These are phyloP conservation scores for Pollachius pollachius DNA, from an alignment of 2,113 vertebrate genomes.

Conservation along the genomic window DNA sequence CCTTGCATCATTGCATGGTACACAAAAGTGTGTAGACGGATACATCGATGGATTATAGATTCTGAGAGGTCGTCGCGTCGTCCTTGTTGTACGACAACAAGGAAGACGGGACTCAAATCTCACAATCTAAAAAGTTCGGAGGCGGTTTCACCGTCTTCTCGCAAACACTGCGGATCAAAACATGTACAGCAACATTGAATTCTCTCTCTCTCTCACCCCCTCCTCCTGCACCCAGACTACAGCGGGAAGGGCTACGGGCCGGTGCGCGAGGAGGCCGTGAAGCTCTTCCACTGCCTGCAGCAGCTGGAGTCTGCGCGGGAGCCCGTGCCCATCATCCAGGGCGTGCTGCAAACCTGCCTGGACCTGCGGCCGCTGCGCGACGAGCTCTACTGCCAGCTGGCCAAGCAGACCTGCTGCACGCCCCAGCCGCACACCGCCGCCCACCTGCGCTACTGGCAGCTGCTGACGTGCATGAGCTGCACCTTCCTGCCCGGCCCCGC, in stretches of 20 bases:
- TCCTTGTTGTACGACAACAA: too few species aligned
- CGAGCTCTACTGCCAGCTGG: constrained; percentile 96
- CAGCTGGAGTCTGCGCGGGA: constrained; percentile 86
- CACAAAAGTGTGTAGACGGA: too few species aligned
- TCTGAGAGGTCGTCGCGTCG: too few species aligned
- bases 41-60: too few species aligned
- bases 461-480: constrained; percentile 97
- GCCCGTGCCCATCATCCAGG: constrained; percentile 91
- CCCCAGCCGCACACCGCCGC: constrained; percentile 73
- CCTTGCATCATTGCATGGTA: too few species aligned
- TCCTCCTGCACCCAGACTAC: constrained; percentile 63
- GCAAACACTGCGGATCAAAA: too few species aligned
- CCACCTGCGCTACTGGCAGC: constrained; percentile 93
- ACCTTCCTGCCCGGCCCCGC: constrained; percentile 86
- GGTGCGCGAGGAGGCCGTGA: constrained; percentile 89
- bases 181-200: neutral
- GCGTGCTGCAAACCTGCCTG: constrained; percentile 93
- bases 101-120: too few species aligned
- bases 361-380: constrained; percentile 93
- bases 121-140: too few species aligned
- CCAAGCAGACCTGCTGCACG: constrained; percentile 92
- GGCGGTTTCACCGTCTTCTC: too few species aligned
- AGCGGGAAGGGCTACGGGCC: constrained; percentile 81
- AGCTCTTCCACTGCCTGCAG: constrained; percentile 94
- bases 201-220: neutral